A percentile compares a stretch with the other conserved stretches of the same genome.
Evolutionary conservation across 2,888 invertebrate genomes (phyloP).

Genomic region (Oscheius sp.): DNA sequence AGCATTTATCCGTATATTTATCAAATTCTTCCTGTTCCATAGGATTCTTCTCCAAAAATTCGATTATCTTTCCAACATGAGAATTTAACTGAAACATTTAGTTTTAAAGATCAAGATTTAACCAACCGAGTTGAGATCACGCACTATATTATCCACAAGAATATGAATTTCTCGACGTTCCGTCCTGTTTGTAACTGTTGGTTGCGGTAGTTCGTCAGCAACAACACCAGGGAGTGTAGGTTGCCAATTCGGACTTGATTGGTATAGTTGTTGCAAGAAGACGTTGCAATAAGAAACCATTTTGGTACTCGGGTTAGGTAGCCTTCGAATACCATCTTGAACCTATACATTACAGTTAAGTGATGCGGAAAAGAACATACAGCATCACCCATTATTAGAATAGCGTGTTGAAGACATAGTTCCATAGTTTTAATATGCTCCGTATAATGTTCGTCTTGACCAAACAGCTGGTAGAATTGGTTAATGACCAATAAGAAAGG

Average conservation of each 20-base stretch:
- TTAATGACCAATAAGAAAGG: slow-evolving; percentile 1
- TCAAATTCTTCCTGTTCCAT: background rate
- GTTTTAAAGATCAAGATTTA: background rate
- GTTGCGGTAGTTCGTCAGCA: slow-evolving; percentile 31
- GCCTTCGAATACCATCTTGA: slow-evolving; percentile 41
- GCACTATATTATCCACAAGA: slow-evolving; percentile 41
- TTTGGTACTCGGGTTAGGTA: slow-evolving; percentile 39
- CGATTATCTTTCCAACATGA: background rate
- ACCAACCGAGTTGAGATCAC: slow-evolving; percentile 35
- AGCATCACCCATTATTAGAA: slow-evolving; percentile 23
- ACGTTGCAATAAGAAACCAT: slow-evolving; percentile 42
- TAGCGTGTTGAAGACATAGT: slow-evolving; percentile 7
- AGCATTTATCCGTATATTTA: background rate
- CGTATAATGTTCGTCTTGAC: background rate
- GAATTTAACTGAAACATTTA: background rate
- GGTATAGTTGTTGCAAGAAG: slow-evolving; percentile 37
- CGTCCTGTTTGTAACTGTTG: slow-evolving; percentile 13
- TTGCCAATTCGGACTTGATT: slow-evolving; percentile 23
- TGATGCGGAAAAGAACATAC: background rate
- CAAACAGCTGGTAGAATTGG: slow-evolving; percentile 14
- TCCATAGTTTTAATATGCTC: slow-evolving; percentile 5
- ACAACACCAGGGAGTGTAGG: slow-evolving; percentile 28
- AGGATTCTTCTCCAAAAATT: background rate
- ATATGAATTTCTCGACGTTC: slow-evolving; percentile 40
- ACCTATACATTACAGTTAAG: slow-evolving; percentile 1